A percentile compares a stretch with the other conserved stretches of the same genome.
Conservation (phyloP, 2,113 vertebrate genomes). For the Rutilus rutilus region DNA sequence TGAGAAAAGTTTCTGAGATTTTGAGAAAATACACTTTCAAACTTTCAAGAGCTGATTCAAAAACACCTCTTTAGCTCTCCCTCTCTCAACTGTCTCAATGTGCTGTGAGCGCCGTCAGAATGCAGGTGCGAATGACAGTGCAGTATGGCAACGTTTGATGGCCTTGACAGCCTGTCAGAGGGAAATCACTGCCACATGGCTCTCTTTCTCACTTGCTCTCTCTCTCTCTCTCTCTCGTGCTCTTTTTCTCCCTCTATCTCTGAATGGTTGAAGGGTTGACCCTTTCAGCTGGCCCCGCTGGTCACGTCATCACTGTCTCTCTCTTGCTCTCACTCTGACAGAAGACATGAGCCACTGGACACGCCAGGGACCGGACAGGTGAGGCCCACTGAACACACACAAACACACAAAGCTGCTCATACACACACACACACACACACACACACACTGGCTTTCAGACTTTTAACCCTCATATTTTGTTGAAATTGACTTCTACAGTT, state of each 20-base stretch:
- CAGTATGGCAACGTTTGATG: slow-evolving; percentile 66
- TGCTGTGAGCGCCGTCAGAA: slow-evolving; percentile 56
- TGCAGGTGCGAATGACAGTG: slow-evolving; percentile 71
- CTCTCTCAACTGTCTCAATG: slow-evolving; percentile 29
- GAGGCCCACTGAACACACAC: slow-evolving; percentile 61
- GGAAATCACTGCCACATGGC: slow-evolving; percentile 77
- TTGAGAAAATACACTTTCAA: slow-evolving; percentile 57
- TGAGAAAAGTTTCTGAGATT: slow-evolving; percentile 17
- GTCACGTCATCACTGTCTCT: slow-evolving; percentile 84
- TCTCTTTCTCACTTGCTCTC: slow-evolving; percentile 41
- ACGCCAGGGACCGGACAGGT: slow-evolving; percentile 85
- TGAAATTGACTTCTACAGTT: neutral
- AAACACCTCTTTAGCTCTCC: slow-evolving; percentile 36
- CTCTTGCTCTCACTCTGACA: slow-evolving; percentile 84
- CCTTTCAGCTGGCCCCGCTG: slow-evolving; percentile 75
- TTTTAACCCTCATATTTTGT: slow-evolving; percentile 27
- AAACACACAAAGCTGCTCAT: slow-evolving; percentile 5
- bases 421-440: slow-evolving; percentile 32
- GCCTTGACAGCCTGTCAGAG: slow-evolving; percentile 84
- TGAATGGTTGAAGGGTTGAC: slow-evolving; percentile 62
- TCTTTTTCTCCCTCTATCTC: slow-evolving; percentile 23
- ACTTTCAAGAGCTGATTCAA: slow-evolving; percentile 52
- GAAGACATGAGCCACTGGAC: slow-evolving; percentile 79
- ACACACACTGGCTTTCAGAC: neutral
- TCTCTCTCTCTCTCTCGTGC: slow-evolving; percentile 1